Conservation (phyloP, 2,113 vertebrate species). For the Tringa solitaria region DNA sequence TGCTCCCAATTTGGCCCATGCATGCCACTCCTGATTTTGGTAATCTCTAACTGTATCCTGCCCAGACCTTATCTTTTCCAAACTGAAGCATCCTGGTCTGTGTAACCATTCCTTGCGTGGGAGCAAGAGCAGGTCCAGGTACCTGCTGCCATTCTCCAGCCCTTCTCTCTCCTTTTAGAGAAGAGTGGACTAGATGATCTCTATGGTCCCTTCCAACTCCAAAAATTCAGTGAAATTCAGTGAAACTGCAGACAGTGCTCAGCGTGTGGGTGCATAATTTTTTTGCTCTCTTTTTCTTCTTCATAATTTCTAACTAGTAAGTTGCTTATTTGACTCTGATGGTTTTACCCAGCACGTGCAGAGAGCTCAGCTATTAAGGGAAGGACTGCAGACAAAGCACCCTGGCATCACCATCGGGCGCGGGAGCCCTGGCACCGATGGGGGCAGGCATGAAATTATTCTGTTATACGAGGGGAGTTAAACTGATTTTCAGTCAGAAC, state of each 20-base stretch:
- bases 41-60: not conserved
- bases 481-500: not conserved
- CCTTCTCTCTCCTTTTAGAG: not conserved
- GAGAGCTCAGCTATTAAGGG: not conserved
- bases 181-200: too few species aligned
- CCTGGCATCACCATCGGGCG: rapidly evolving
- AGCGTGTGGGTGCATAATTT: not conserved
- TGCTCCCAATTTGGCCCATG: not conserved
- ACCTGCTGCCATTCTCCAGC: not conserved
- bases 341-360: not conserved
- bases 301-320: not conserved
- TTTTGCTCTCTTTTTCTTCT: not conserved
- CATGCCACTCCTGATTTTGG: not conserved
- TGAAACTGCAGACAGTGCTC: not conserved
- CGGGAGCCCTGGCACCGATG: not conserved
- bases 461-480: not conserved
- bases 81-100: not conserved
- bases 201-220: too few species aligned
- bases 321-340: not conserved
- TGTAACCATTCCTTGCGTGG: not conserved
- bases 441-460: not conserved
- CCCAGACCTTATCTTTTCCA: not conserved
- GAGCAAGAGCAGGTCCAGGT: not conserved
- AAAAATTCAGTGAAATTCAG: too few species aligned
- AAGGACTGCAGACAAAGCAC: not conserved